These are phyloP conservation scores for Latheticus oryzae DNA, from an alignment of 2,888 invertebrate species.

Conservation along the genomic window DNA sequence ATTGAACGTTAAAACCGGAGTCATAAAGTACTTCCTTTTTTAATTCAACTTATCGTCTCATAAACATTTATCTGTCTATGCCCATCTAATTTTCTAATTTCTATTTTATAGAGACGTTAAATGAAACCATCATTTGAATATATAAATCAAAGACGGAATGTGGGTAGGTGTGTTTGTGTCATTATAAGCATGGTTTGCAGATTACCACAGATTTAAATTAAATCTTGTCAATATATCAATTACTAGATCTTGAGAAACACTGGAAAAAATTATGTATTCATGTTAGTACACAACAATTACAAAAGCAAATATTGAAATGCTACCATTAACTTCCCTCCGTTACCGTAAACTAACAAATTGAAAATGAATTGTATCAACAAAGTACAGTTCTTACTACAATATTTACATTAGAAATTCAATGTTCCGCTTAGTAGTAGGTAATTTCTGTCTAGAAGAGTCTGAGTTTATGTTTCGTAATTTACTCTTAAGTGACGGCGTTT, in stretches of 20 bases:
- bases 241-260: constrained; percentile 11
- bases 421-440: constrained; percentile 1
- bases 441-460: constrained; percentile 1
- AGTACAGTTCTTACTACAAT: constrained; percentile 16
- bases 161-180: constrained; percentile 15
- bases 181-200: constrained; percentile 25
- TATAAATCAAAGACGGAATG: constrained; percentile 25
- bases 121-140: constrained; percentile 8
- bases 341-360: constrained; percentile 4
- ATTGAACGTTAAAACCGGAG: constrained; percentile 2
- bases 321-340: constrained; percentile 5
- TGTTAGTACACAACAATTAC: too few relatives aligned
- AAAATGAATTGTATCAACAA: constrained; percentile 12
- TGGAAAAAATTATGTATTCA: too few relatives aligned
- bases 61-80: constrained; percentile 6
- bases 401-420: constrained; percentile 12
- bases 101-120: constrained; percentile 27
- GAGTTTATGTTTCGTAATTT: constrained; percentile 6
- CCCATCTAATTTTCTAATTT: constrained; percentile 15
- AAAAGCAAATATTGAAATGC: constrained; percentile 7
- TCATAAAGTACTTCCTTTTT: constrained; percentile 3
- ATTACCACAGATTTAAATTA: constrained; percentile 22
- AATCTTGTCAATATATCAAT: constrained; percentile 10
- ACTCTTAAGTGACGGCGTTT: neutral
- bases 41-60: constrained; percentile 1